Percentiles rank a stretch among this genome's conserved stretches.
Evolutionary conservation across 2,113 vertebrate genomes (phyloP).

Genomic region (Sander vitreus): DNA sequence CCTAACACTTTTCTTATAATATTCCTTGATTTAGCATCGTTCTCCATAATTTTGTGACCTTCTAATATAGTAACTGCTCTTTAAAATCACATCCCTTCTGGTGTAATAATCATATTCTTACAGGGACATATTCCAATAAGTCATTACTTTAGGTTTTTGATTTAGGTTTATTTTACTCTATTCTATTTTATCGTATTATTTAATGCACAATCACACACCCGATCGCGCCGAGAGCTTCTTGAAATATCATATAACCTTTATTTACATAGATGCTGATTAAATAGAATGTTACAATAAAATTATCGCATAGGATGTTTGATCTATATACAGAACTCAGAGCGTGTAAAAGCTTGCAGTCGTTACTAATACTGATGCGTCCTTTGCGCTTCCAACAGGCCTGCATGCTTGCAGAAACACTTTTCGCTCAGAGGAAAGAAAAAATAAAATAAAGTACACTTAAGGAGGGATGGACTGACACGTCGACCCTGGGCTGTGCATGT

Average conservation of each 20-base stretch:
- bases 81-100: background rate
- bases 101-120: background rate
- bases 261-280: slow-evolving; percentile 90
- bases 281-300: slow-evolving; percentile 89
- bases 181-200: background rate
- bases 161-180: background rate
- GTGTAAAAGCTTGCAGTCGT: slow-evolving; percentile 50
- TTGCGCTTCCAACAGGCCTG: slow-evolving; percentile 48
- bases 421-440: slow-evolving; percentile 9
- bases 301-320: slow-evolving; percentile 84
- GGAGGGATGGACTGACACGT: slow-evolving; percentile 40
- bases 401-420: slow-evolving; percentile 42
- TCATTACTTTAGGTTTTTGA: background rate
- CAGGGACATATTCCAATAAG: background rate
- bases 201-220: slow-evolving; percentile 54
- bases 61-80: background rate
- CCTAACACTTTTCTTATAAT: background rate
- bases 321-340: slow-evolving; percentile 83
- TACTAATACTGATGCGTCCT: slow-evolving; percentile 24
- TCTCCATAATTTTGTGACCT: background rate
- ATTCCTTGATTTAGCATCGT: background rate
- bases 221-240: slow-evolving; percentile 60
- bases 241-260: slow-evolving; percentile 88
- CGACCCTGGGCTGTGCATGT: slow-evolving; percentile 29
- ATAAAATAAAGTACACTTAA: slow-evolving; percentile 11